Evolutionary conservation across 1,140 invertebrate species (phyloP), one percentile per base, ranked within the genome.

Genomic region (Hypothenemus hampei): DNA sequence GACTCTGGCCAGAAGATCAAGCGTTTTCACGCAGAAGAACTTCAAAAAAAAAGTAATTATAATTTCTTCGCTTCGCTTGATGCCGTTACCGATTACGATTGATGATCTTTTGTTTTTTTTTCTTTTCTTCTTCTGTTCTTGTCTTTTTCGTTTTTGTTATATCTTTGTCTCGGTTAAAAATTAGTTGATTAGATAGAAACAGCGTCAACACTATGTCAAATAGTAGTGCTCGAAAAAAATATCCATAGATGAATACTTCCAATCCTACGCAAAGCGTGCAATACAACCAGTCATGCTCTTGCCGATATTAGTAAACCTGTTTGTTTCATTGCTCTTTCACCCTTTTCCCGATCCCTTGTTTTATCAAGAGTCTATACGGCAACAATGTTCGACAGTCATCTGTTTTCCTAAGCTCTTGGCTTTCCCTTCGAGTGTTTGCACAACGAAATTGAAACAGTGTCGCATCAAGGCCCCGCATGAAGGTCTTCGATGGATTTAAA

Each of bases 331-430:
- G 33, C 15, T 36, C 15, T 36, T 15, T 7, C 15, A 7, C n/a
- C n/a, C n/a, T 6, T 29, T 29, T 31, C 3, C 26, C 13, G 26
- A 13, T 13, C 26, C 26, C 10, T 3, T 11, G 26, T 31, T 31
- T 11, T 31, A 31, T 31, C 26, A 8, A 31, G 26, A 31, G 26
- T 31, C 26, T 8, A 31, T 31, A 31, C 26, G 13, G 3, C 8
- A 31, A 31, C 26, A 2, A 31, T 54, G 48, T 57, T 53, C 59
- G 59, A 53, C 49, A 60, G 59, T 57, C 59, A 60, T 60, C 54
- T 60, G 59, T 60, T 60, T 57, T 60, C 53, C 26, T 60, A 60
- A 60, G 59, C 59, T 50, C 24, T 54, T 54, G 46, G 59, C 59
- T 60, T 52, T 49, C 43, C 43, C 43, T 45, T 45, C 45, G 18